phyloP scores from a whole-genome alignment of 2,113 vertebrate genomes.

The Cromileptes altivelis region DNA sequence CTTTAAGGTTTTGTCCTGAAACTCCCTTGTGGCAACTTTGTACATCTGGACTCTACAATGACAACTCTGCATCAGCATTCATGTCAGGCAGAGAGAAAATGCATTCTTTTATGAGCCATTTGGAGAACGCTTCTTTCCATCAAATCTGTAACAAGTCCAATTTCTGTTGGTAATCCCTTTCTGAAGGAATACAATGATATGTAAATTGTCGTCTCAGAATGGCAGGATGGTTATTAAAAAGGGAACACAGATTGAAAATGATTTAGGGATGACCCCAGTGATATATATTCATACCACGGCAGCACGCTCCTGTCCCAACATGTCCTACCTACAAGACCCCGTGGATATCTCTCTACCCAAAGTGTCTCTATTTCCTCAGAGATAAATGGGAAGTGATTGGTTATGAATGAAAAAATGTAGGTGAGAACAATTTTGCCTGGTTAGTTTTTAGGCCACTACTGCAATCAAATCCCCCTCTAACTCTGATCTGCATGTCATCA shows the following conservation, averaged over 20 bases:
- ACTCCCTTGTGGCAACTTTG: neutral
- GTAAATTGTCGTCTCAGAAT: slow-evolving; percentile 70
- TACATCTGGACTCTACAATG: neutral
- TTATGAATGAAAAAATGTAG: slow-evolving; percentile 2
- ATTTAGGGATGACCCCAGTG: slow-evolving; percentile 54
- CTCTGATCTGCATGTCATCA: slow-evolving; percentile 20
- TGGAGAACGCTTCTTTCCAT: slow-evolving; percentile 56
- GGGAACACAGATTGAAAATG: slow-evolving; percentile 66
- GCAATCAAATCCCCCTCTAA: neutral
- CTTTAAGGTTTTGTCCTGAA: neutral
- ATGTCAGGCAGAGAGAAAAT: slow-evolving; percentile 38
- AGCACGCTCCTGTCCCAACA: neutral
- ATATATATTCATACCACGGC: slow-evolving; percentile 55
- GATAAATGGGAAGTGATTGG: slow-evolving; percentile 4
- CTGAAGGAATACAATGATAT: slow-evolving; percentile 69
- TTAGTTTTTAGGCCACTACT: neutral
- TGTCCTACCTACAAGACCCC: slow-evolving; percentile 1
- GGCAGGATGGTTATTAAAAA: slow-evolving; percentile 69
- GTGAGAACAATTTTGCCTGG: neutral
- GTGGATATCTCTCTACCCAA: neutral
- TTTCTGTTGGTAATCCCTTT: slow-evolving; percentile 71
- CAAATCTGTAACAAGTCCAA: slow-evolving; percentile 72
- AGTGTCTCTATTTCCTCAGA: slow-evolving; percentile 12
- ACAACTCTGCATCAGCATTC: slow-evolving; percentile 51
- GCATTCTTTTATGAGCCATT: slow-evolving; percentile 60